phyloP scores from a whole-genome alignment of 2,797 vertebrate genomes.

The Cetoscarus ocellatus region DNA sequence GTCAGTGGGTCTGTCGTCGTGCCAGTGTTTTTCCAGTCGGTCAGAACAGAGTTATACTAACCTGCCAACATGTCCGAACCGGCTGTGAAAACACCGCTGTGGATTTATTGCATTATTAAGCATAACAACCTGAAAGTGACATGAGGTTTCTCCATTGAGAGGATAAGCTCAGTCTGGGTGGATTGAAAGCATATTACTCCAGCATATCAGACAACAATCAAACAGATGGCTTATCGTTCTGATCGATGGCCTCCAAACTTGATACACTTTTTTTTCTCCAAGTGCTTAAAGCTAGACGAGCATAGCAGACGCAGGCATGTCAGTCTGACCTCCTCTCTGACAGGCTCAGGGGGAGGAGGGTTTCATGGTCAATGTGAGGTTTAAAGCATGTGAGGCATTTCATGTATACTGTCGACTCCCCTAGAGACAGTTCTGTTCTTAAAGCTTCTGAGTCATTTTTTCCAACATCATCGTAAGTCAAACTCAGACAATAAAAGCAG shows the following conservation, averaged over 20 bases:
- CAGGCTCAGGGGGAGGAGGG: slow-evolving; percentile 28
- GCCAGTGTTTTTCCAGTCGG: slow-evolving; percentile 47
- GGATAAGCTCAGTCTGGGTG: slow-evolving; percentile 6
- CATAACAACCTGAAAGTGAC: slow-evolving; percentile 29
- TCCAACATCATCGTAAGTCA: slow-evolving; percentile 1
- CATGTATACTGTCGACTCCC: not conserved
- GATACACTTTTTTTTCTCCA: slow-evolving; percentile 24
- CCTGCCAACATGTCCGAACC: slow-evolving; percentile 54
- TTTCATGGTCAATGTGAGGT: not conserved
- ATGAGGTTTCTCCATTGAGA: slow-evolving; percentile 18
- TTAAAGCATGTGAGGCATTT: slow-evolving; percentile 8
- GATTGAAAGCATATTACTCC: slow-evolving; percentile 21
- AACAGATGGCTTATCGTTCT: slow-evolving; percentile 41
- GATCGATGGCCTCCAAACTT: slow-evolving; percentile 32
- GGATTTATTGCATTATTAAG: slow-evolving; percentile 67
- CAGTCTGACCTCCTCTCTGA: slow-evolving; percentile 48
- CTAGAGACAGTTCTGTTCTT: not conserved
- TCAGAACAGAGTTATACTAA: slow-evolving; percentile 39
- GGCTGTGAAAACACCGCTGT: slow-evolving; percentile 70
- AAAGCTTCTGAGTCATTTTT: not conserved
- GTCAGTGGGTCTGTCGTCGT: slow-evolving; percentile 29
- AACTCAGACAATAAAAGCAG: not conserved
- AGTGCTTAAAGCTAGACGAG: slow-evolving; percentile 28
- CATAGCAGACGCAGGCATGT: slow-evolving; percentile 29
- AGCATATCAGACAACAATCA: slow-evolving; percentile 34